phyloP scores from a whole-genome alignment of 2,113 vertebrate species.

The Pangasianodon hypophthalmus region DNA sequence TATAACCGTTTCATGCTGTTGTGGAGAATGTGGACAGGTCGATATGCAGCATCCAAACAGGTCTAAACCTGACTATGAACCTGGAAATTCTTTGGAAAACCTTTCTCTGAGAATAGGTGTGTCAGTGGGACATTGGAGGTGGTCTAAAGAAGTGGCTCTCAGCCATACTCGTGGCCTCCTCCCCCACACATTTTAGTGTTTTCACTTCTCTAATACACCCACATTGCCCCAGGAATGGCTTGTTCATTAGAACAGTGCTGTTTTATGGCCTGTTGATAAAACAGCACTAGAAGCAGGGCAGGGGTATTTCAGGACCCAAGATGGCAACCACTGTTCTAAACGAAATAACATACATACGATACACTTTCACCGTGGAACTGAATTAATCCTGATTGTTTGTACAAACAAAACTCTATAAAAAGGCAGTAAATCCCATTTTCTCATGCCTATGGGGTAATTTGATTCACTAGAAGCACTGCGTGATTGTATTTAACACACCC shows the following conservation, averaged over 20 bases:
- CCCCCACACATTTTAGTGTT: not conserved
- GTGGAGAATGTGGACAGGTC: not conserved
- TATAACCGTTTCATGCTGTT: not conserved
- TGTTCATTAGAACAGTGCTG: not conserved
- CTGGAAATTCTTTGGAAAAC: constrained; percentile 16
- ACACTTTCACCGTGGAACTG: not conserved
- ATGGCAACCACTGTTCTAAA: not conserved
- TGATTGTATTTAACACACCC: not conserved
- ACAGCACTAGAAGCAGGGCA: not conserved
- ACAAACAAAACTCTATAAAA: not conserved
- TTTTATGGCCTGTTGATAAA: not conserved
- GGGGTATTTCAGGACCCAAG: not conserved
- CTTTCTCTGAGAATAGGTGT: not conserved
- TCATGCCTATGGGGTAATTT: not conserved
- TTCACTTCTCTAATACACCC: not conserved
- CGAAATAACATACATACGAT: not conserved
- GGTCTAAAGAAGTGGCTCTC: not conserved
- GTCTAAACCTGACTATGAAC: constrained; percentile 15
- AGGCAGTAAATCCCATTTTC: not conserved
- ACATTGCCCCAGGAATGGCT: not conserved
- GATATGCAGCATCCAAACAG: not conserved
- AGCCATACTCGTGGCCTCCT: not conserved
- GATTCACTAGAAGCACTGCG: not conserved
- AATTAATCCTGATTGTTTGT: not conserved
- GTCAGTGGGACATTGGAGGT: not conserved